These are phyloP conservation scores for Scopus umbretta DNA, from an alignment of 2,113 vertebrate genomes.

Conservation along the genomic window DNA sequence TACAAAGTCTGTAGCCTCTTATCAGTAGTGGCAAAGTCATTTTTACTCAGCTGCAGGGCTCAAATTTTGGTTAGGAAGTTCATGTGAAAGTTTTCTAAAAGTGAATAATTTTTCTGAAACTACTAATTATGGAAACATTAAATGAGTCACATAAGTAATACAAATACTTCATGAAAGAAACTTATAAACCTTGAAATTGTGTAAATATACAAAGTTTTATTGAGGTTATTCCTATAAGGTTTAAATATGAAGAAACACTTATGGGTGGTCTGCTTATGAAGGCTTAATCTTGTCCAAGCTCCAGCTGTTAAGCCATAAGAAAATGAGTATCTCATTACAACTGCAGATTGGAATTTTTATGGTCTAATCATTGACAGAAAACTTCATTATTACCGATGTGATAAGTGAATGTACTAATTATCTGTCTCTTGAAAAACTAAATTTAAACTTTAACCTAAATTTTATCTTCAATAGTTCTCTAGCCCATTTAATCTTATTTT, in stretches of 20 bases:
- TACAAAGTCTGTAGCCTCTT: not conserved
- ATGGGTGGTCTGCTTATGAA: not conserved
- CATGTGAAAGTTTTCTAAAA: not conserved
- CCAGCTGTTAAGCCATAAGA: not conserved
- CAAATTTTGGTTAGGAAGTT: not conserved
- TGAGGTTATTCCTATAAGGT: not conserved
- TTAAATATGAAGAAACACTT: not conserved
- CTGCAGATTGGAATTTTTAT: not conserved
- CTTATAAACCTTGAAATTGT: not conserved
- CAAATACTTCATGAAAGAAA: not conserved
- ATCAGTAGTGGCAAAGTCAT: not conserved
- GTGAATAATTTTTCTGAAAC: not conserved
- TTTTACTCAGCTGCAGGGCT: not conserved
- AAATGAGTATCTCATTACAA: not conserved
- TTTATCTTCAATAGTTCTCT: not conserved
- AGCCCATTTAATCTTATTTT: not conserved
- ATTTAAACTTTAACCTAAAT: not conserved
- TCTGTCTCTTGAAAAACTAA: not conserved
- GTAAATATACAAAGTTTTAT: not conserved
- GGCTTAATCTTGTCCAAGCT: not conserved
- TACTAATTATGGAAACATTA: not conserved
- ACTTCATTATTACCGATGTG: not conserved
- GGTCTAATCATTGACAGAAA: not conserved
- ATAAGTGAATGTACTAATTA: not conserved
- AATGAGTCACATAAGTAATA: not conserved